Percentiles rank a stretch among this genome's conserved stretches.
Conservation (phyloP, 2,888 invertebrate genomes). For the Machimus rusticus region DNA sequence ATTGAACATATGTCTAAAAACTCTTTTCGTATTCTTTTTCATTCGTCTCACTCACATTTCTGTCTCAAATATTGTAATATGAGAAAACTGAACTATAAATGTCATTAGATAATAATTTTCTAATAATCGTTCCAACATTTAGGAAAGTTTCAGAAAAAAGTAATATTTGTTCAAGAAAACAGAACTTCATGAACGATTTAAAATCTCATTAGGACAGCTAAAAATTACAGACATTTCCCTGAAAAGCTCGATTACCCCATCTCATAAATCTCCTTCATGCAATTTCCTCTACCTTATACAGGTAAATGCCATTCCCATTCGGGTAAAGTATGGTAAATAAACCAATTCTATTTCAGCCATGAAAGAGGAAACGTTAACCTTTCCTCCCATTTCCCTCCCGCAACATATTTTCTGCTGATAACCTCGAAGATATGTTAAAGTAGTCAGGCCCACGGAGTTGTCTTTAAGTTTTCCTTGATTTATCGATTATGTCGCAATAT, state of each 20-base stretch:
- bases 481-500: background rate
- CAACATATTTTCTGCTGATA: background rate
- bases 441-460: background rate
- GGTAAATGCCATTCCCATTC: background rate
- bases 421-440: background rate
- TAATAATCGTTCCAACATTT: background rate
- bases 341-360: background rate
- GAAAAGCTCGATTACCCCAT: background rate
- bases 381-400: background rate
- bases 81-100: too few relatives aligned
- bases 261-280: background rate
- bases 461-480: background rate
- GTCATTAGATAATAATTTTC: background rate
- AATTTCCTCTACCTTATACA: background rate
- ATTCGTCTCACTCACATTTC: too few relatives aligned
- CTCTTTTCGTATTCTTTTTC: too few relatives aligned
- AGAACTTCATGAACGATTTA: background rate
- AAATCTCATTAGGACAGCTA: background rate
- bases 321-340: background rate
- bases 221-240: background rate
- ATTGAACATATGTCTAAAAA: too few relatives aligned
- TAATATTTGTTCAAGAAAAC: background rate
- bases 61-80: too few relatives aligned
- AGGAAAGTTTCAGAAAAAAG: background rate
- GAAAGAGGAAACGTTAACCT: background rate